Conservation (phyloP, 2,888 invertebrate genomes). For the Carpatolechia fugitivella region DNA sequence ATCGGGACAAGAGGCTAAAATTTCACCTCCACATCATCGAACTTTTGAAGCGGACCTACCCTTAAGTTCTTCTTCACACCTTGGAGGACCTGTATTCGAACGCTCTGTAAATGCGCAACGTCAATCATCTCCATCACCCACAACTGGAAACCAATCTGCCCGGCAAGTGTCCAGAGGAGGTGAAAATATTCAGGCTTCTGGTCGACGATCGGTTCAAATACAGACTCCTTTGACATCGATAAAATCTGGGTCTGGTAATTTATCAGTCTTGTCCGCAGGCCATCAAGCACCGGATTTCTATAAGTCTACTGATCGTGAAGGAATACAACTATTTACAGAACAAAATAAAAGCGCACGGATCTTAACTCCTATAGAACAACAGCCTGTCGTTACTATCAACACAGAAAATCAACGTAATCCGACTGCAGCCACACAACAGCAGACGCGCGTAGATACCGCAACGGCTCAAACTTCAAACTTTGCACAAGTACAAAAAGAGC, state of each 20-base stretch:
- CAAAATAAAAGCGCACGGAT: conserved; percentile 18
- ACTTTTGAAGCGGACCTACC: background rate
- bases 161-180: background rate
- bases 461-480: background rate
- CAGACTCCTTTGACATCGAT: background rate
- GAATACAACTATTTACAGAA: conserved; percentile 3
- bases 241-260: background rate
- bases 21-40: background rate
- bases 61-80: background rate
- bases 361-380: background rate
- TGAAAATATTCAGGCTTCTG: background rate
- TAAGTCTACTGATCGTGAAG: background rate
- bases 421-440: background rate
- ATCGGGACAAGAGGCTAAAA: background rate
- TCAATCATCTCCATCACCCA: background rate
- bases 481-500: background rate
- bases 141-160: background rate
- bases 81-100: background rate
- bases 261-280: background rate
- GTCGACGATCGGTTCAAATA: background rate
- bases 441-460: background rate
- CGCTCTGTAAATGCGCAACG: background rate
- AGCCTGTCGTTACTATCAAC: background rate
- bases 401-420: background rate
- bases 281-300: background rate